Conservation (phyloP, 1,140 invertebrate genomes). For the Amyelois transitella region DNA sequence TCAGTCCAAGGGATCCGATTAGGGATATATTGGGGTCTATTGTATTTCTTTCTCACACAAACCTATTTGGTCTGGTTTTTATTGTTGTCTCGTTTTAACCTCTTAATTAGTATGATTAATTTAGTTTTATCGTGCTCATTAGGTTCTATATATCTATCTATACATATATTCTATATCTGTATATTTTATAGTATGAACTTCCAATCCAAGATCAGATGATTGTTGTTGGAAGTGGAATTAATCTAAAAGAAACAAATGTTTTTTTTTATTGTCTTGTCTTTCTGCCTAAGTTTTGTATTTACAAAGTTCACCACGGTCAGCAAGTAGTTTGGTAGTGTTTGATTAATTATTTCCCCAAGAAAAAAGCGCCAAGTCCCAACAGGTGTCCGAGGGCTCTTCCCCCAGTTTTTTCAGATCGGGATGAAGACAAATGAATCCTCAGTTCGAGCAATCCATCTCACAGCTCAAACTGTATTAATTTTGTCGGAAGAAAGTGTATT, state of each 20-base stretch:
- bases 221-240: too few species aligned
- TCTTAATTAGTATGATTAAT: too few species aligned
- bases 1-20: neutral
- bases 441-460: conserved; percentile 9
- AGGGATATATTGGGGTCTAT: conserved; percentile 5
- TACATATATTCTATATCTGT: too few species aligned
- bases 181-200: too few species aligned
- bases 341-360: conserved; percentile 1
- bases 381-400: conserved; percentile 19
- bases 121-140: too few species aligned
- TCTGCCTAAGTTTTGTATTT: too few species aligned
- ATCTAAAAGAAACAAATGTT: too few species aligned
- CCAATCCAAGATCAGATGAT: too few species aligned
- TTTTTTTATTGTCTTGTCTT: too few species aligned
- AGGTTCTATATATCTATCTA: too few species aligned
- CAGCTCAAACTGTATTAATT: neutral
- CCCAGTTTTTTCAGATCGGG: conserved; percentile 17
- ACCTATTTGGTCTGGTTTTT: neutral
- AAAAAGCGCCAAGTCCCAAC: conserved; percentile 7
- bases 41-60: neutral
- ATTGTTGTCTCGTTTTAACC: neutral
- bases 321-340: too few species aligned
- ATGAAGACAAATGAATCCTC: conserved; percentile 22
- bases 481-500: neutral
- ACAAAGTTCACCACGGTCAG: too few species aligned